These are phyloP conservation scores for Myotis brandtii DNA, from an alignment of 2,113 vertebrate species.

Conservation along the genomic window DNA sequence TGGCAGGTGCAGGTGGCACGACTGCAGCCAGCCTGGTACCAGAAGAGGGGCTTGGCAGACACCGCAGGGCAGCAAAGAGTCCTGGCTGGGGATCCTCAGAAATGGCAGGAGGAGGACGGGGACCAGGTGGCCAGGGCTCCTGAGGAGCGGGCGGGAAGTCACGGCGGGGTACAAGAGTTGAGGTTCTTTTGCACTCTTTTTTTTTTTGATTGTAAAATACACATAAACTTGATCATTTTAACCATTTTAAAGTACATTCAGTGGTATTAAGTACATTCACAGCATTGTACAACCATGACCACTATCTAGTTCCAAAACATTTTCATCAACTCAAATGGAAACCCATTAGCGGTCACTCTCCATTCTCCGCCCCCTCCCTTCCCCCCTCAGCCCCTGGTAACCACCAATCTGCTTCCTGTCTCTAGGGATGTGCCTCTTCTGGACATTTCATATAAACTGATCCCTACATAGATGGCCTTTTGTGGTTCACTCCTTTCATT, in stretches of 20 bases:
- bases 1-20: neutral
- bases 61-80: neutral
- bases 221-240: neutral
- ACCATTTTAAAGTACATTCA: neutral
- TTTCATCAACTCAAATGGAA: neutral
- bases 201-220: neutral
- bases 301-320: neutral
- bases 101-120: neutral
- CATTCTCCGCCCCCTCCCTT: no score
- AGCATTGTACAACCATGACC: neutral
- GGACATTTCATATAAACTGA: neutral
- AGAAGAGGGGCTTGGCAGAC: neutral
- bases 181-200: neutral
- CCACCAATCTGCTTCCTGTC: neutral
- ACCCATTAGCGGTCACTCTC: neutral
- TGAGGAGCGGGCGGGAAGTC: neutral
- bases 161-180: neutral
- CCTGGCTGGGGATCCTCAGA: neutral
- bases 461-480: neutral
- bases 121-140: neutral
- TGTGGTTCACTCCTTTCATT: neutral
- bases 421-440: neutral
- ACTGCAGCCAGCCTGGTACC: neutral
- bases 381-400: neutral
- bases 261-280: neutral